Percentiles rank a stretch among this genome's conserved stretches.
Evolutionary conservation across 2,113 vertebrate genomes (phyloP).

Genomic region (Chaetura pelagica): DNA sequence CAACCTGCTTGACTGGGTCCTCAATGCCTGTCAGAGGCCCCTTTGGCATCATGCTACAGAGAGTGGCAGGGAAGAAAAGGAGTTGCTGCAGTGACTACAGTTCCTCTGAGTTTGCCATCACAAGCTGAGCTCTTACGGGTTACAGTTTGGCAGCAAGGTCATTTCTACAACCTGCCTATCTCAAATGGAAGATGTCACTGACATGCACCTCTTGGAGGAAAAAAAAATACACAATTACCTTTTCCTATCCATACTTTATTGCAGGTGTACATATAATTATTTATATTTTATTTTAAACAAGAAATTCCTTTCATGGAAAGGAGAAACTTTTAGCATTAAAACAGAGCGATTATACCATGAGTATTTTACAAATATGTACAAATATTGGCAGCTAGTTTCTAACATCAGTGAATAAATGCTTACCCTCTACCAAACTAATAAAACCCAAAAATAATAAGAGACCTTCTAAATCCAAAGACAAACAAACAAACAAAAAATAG

Average conservation of each 20-base stretch:
- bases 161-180: neutral
- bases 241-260: conserved; percentile 69
- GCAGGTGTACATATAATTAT: conserved; percentile 48
- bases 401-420: conserved; percentile 37
- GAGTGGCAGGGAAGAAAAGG: neutral
- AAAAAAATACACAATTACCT: neutral
- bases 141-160: neutral
- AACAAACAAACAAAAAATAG: conserved; percentile 12
- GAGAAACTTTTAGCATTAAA: conserved; percentile 59
- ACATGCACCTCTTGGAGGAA: neutral
- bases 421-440: conserved; percentile 10
- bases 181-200: neutral
- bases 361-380: conserved; percentile 71
- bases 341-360: conserved; percentile 21
- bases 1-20: neutral
- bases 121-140: neutral
- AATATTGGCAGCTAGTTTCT: conserved; percentile 59
- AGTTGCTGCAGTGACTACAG: neutral
- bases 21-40: neutral
- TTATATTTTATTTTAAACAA: conserved; percentile 51
- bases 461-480: neutral
- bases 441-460: neutral
- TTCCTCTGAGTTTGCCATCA: neutral
- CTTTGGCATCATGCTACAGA: neutral
- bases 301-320: conserved; percentile 75